Evolutionary conservation across 1,140 invertebrate genomes (phyloP).

Genomic region (Luehdorfia chinensis): DNA sequence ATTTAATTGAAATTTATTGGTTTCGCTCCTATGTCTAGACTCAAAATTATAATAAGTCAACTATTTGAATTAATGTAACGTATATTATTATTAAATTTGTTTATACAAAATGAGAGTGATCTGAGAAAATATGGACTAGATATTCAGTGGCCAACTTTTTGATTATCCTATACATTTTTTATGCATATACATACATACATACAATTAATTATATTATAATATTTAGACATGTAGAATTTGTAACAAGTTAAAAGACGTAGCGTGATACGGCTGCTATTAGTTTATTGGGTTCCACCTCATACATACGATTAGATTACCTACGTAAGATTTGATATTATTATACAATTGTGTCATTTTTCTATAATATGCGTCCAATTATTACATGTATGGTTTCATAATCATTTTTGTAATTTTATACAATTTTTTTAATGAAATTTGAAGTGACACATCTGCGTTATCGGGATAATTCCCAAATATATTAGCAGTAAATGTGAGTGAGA

Average conservation of each 20-base stretch:
- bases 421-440: constrained; percentile 69
- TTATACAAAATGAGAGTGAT: neutral
- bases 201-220: constrained; percentile 56
- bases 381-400: constrained; percentile 58
- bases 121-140: constrained; percentile 37
- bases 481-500: constrained; percentile 66
- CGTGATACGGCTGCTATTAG: constrained; percentile 37
- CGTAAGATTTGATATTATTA: constrained; percentile 67
- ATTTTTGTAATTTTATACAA: constrained; percentile 76
- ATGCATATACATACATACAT: constrained; percentile 67
- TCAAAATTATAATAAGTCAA: constrained; percentile 16
- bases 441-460: constrained; percentile 61
- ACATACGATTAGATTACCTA: constrained; percentile 50
- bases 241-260: constrained; percentile 54
- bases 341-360: constrained; percentile 60
- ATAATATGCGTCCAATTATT: constrained; percentile 45
- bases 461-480: constrained; percentile 50
- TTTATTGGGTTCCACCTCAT: constrained; percentile 49
- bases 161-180: constrained; percentile 68
- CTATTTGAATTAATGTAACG: constrained; percentile 10
- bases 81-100: neutral
- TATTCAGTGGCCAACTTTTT: constrained; percentile 65
- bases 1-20: constrained; percentile 33
- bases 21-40: constrained; percentile 34
- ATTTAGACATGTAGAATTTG: constrained; percentile 67